Evolutionary conservation across 2,797 vertebrate species (phyloP).

Genomic region (Microtus agrestis): DNA sequence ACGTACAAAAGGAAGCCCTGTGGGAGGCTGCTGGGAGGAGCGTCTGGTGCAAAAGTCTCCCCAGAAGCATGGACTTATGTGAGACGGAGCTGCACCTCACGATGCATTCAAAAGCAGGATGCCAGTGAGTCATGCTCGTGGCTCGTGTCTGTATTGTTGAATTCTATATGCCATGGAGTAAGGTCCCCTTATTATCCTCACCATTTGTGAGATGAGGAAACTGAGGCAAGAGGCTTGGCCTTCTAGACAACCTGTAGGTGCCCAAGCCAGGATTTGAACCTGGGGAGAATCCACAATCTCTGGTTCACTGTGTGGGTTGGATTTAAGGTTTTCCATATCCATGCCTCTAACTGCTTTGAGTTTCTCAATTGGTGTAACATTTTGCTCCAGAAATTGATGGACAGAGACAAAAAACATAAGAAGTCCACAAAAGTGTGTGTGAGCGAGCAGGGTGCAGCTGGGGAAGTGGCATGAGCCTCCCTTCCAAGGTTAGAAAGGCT

Average conservation of each 20-base stretch:
- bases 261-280: neutral
- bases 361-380: neutral
- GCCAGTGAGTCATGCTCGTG: accelerated
- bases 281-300: neutral
- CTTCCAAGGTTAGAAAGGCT: neutral
- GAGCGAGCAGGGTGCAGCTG: neutral
- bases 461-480: no score
- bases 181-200: neutral
- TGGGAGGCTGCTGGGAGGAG: neutral
- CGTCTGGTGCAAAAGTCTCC: neutral
- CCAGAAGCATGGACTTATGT: neutral
- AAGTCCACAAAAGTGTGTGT: neutral
- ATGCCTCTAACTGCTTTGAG: neutral
- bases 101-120: accelerated
- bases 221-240: neutral
- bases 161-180: neutral
- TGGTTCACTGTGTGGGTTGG: neutral
- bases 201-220: neutral
- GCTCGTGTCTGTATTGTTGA: neutral
- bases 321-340: neutral
- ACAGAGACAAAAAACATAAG: neutral
- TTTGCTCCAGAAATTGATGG: neutral
- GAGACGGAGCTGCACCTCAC: neutral
- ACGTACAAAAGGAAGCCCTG: neutral
- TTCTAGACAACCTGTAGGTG: neutral